Evolutionary conservation across 2,797 vertebrate genomes (phyloP).

Genomic region (Acipenser transmontanus): DNA sequence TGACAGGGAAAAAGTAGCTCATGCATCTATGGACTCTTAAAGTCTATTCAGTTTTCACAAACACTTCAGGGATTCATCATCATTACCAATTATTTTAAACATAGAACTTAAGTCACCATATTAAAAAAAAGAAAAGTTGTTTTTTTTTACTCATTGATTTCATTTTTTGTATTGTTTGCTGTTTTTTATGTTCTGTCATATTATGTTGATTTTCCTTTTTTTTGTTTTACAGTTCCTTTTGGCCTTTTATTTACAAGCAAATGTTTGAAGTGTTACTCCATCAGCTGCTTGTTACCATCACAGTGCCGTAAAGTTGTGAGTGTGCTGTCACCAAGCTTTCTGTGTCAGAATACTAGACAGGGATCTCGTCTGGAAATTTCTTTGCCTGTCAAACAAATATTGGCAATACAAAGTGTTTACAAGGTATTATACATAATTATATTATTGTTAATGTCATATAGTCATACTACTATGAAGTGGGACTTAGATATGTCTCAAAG

Average conservation of each 20-base stretch:
- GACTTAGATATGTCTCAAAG: too few relatives aligned
- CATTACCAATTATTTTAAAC: too few relatives aligned
- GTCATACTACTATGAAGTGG: too few relatives aligned
- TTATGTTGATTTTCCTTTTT: constrained; percentile 32
- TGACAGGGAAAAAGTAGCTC: neutral
- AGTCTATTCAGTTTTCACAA: neutral
- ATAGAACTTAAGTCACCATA: too few relatives aligned
- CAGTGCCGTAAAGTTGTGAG: constrained; percentile 32
- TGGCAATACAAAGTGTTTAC: neutral
- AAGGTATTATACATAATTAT: too few relatives aligned
- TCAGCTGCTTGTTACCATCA: constrained; percentile 45
- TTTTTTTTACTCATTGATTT: constrained; percentile 2
- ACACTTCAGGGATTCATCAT: too few relatives aligned
- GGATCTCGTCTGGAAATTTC: constrained; percentile 11
- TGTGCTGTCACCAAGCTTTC: constrained; percentile 19
- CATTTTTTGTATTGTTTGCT: constrained; percentile 15
- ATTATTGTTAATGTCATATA: too few relatives aligned
- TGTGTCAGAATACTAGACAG: constrained; percentile 3
- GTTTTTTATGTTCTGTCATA: constrained; percentile 14
- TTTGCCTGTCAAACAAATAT: neutral
- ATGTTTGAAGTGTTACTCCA: constrained; percentile 58
- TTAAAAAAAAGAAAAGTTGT: neutral
- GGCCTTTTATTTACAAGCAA: constrained; percentile 66
- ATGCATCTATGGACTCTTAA: neutral
- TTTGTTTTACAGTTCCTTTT: constrained; percentile 59